Evolutionary conservation across 2,797 vertebrate genomes (phyloP).

Genomic region (Podarcis lilfordi): DNA sequence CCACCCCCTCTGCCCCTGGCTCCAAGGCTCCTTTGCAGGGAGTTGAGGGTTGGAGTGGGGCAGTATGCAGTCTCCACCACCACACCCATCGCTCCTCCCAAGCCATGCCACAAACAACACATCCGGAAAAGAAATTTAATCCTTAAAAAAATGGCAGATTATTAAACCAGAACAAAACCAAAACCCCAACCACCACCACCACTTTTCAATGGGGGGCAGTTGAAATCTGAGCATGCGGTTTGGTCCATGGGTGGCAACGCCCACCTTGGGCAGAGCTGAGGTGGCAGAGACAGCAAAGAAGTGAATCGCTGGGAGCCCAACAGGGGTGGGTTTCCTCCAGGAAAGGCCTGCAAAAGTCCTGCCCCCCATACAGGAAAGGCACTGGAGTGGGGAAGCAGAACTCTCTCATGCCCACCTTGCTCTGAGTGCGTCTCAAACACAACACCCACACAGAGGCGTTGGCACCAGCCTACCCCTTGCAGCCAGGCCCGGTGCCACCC

Average conservation of each 20-base stretch:
- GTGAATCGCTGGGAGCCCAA: neutral
- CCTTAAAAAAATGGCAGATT: neutral
- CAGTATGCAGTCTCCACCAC: neutral
- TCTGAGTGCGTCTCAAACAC: neutral
- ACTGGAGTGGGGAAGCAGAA: no score
- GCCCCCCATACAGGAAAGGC: no score
- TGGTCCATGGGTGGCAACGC: neutral
- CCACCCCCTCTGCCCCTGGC: no score
- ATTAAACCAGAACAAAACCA: neutral
- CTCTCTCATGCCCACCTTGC: no score
- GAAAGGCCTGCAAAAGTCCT: no score
- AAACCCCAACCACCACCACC: neutral
- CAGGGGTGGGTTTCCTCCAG: conserved; percentile 18
- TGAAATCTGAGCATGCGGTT: neutral
- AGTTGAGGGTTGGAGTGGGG: neutral
- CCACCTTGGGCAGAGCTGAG: neutral
- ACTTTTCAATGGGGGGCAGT: no score
- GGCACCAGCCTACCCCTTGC: neutral
- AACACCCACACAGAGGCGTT: no score
- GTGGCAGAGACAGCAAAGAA: no score
- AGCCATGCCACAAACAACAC: neutral
- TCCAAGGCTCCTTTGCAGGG: neutral
- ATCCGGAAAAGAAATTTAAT: neutral
- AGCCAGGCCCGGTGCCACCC: conserved; percentile 69
- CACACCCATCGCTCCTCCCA: conserved; percentile 26